Base-by-base conservation (phyloP, 2,113 vertebrate species). In the Pseudois nayaur region DNA sequence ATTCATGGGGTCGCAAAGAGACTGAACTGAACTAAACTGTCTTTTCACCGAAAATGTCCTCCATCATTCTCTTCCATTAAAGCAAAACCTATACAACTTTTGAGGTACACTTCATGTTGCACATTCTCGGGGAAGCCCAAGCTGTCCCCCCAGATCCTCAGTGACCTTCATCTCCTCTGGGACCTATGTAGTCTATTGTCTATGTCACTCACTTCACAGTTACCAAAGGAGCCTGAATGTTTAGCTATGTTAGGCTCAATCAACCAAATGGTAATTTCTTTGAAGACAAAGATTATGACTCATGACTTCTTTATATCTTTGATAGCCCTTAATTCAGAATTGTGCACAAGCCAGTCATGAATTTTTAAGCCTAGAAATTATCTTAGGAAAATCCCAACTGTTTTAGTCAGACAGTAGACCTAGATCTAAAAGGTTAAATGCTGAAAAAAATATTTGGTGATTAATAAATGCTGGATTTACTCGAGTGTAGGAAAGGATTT, bases 361-460 rank as follows among this genome's bases (percentile, higher is more conserved):
- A 43, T 31, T 89, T 95, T 97, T 79, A 95, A 87, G 62, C 54
- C 52, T 62, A 59, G 25, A 91, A 92, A 82, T 8, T 89, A 91
- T 86, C 8, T 48, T 82, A 89, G 27, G 36, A 87, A 96, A 1
- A 78, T 87, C 8, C 43, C 12, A 48, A 59, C 25, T 15, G 29
- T 6, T 33, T 55, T 87, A 62, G 36, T 55, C 11, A 84, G 54
- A 16, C 71, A 79, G 71, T 40, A 93, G 5, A 43, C 29, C 19
- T 71, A 87, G 29, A 84, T 62, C 33, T 76, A 40, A 84, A 57
- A n/a, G 3, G 1, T 78, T 93, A 60, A 85, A 89, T 33, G 2
- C 14, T 82, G 19, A 45, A 89, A 95, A 85, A 81, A 17, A 4
- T 62, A 86, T 33, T 52, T 76, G 33, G 25, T 94, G 40, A 78